phyloP scores from a whole-genome alignment of 2,113 vertebrate species.

The Pluvialis apricaria region DNA sequence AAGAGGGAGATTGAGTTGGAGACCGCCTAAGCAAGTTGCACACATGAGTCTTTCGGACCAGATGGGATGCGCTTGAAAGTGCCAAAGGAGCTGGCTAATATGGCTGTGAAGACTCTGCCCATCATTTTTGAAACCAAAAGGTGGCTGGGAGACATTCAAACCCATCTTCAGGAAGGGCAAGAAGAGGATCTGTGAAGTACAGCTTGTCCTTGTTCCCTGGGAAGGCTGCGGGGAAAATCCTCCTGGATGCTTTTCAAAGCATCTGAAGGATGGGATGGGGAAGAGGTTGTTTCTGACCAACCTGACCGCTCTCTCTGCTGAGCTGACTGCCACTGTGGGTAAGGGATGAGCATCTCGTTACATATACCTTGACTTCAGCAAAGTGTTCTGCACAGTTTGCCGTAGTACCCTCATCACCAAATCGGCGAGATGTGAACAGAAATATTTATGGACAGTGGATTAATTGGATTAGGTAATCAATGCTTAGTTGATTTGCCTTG shows the following conservation, averaged over 20 bases:
- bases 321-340: neutral
- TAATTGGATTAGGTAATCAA: neutral
- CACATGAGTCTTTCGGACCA: accelerated
- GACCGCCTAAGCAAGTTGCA: neutral
- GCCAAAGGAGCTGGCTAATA: too few relatives aligned
- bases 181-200: neutral
- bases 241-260: neutral
- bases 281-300: neutral
- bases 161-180: neutral
- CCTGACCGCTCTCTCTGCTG: neutral
- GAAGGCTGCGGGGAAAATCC: neutral
- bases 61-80: neutral
- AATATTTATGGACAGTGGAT: neutral
- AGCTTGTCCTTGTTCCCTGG: neutral
- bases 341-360: neutral
- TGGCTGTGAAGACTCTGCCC: too few relatives aligned
- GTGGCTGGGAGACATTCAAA: neutral
- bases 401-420: accelerated
- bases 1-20: neutral
- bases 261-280: neutral
- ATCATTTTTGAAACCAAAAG: neutral
- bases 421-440: neutral
- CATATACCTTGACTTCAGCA: accelerated
- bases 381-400: neutral
- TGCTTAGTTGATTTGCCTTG: too few relatives aligned